Evolutionary conservation across 2,797 vertebrate species (phyloP), one percentile per base, ranked within the genome.

Genomic region (Oreochromis mossambicus): DNA sequence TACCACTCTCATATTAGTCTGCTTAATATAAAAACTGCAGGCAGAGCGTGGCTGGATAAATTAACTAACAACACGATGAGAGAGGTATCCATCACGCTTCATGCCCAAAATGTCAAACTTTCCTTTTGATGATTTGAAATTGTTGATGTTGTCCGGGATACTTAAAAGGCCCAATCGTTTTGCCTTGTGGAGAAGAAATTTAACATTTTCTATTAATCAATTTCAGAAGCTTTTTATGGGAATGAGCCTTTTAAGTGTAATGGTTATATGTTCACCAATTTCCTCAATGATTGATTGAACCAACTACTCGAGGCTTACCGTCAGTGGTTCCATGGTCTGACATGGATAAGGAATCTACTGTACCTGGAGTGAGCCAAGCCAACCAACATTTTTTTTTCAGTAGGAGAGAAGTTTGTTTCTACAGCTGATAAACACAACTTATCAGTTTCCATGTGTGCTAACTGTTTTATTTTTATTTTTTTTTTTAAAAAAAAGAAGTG

Each of bases 301-400:
- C 77, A 63, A 48, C 79, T 73, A 19, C 24, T 63, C 32, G 0
- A 32, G 19, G 50, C 94, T 94, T 93, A 95, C 94, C 94, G 55
- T 86, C 77, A 41, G 77, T 79, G 66, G 80, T 58, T 91, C 83
- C 92, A 77, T 89, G 81, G 84, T 90, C 85, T 85, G 87, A 89
- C 86, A 90, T 84, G 85, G 87, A 87, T 73, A 41, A 78, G 34
- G 87, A 86, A 83, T 90, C 89, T 91, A 93, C 82, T 55, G 91
- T 55, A 88, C 89, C 92, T 94, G 88, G 55, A 91, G 89, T 86
- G 83, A 93, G 83, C 82, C 93, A 88, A 92, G 79, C 87, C 85
- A 91, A 90, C 77, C 81, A 75, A 50, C 77, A 89, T 55, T 82
- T 50, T 50, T 48, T 68, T 68, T 43, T 68, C 21, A 68, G 36